Percentiles rank a stretch among this genome's conserved stretches.
phyloP scores from a whole-genome alignment of 2,113 vertebrate species.

The Crotalus viridis region DNA sequence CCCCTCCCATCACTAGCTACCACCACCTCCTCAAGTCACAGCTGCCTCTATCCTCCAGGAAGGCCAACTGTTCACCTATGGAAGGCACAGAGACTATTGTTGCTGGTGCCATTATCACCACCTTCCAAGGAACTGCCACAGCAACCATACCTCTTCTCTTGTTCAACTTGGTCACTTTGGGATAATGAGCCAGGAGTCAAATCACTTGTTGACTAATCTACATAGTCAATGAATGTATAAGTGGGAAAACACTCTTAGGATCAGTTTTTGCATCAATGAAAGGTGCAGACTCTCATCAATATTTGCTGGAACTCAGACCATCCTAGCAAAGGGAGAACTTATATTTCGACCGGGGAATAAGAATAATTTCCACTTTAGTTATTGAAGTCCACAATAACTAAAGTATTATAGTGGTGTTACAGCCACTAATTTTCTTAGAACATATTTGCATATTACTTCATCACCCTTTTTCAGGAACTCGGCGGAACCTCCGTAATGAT shows the following conservation, averaged over 20 bases:
- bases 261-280: background rate
- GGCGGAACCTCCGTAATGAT: slow-evolving; percentile 91
- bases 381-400: background rate
- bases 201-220: background rate
- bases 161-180: background rate
- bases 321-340: fast-evolving
- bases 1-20: background rate
- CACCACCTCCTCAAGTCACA: background rate
- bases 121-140: background rate
- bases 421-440: background rate
- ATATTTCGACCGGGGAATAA: background rate
- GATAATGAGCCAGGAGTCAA: background rate
- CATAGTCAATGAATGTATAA: background rate
- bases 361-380: background rate
- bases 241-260: background rate
- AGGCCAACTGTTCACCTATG: background rate
- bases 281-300: background rate
- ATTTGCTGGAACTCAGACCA: background rate
- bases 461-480: slow-evolving; percentile 74
- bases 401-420: background rate
- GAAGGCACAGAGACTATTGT: background rate
- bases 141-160: background rate
- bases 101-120: background rate
- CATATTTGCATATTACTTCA: background rate
- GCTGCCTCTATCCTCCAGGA: background rate